Evolutionary conservation across 2,888 invertebrate genomes (phyloP).

Genomic region (Scelioninae gen. 1): DNA sequence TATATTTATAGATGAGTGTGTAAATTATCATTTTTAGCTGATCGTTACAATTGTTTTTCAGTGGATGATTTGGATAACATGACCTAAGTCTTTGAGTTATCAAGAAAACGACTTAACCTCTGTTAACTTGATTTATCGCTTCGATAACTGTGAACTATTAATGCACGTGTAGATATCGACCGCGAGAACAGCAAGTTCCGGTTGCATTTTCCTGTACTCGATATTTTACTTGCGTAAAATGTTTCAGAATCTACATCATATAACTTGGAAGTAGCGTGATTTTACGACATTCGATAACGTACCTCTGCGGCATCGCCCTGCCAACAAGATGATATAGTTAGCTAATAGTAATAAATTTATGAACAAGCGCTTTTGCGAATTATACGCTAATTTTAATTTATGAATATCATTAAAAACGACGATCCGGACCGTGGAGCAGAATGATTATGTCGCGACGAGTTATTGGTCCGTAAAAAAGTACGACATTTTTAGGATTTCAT

Average conservation of each 20-base stretch:
- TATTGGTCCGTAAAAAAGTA: constrained; percentile 34
- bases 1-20: too few species aligned
- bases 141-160: constrained; percentile 72
- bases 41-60: background rate
- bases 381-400: constrained; percentile 64
- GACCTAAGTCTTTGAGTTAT: constrained; percentile 30
- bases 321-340: constrained; percentile 62
- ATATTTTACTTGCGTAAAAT: constrained; percentile 68
- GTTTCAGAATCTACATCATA: constrained; percentile 67
- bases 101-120: constrained; percentile 44
- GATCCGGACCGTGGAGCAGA: background rate
- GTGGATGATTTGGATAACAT: constrained; percentile 11
- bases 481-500: too few species aligned
- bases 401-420: constrained; percentile 45
- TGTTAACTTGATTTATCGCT: constrained; percentile 70
- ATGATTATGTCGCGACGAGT: constrained; percentile 25
- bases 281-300: constrained; percentile 69
- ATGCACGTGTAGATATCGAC: constrained; percentile 69
- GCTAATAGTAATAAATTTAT: constrained; percentile 64
- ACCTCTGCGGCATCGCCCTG: constrained; percentile 47
- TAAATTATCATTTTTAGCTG: too few species aligned
- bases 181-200: constrained; percentile 65
- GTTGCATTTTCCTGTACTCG: constrained; percentile 61
- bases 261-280: constrained; percentile 64
- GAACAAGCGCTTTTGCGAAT: constrained; percentile 52